A percentile compares a stretch with the other conserved stretches of the same genome.
phyloP scores from a whole-genome alignment of 2,113 vertebrate genomes.

The Notarius lentiginosus region DNA sequence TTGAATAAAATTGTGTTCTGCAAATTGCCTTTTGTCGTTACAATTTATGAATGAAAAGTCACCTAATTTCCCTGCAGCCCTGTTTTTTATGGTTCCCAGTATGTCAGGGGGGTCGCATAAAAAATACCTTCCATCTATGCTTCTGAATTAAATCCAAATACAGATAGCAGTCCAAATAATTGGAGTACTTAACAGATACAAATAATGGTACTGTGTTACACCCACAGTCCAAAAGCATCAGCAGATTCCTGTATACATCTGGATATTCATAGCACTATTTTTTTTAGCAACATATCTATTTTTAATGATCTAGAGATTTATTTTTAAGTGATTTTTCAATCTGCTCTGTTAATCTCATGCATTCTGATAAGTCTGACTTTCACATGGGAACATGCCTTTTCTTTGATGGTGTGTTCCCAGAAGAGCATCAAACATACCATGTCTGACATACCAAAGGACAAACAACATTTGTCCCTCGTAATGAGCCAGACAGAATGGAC shows the following conservation, averaged over 20 bases:
- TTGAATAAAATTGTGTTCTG: not conserved
- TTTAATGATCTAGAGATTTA: constrained; percentile 44
- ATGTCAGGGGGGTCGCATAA: not conserved
- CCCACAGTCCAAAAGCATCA: not conserved
- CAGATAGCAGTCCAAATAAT: not conserved
- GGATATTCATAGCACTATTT: not conserved
- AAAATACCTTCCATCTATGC: not conserved
- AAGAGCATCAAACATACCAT: constrained; percentile 67
- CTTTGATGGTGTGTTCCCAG: constrained; percentile 63
- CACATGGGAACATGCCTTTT: constrained; percentile 72
- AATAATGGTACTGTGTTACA: not conserved
- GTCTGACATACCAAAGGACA: constrained; percentile 71
- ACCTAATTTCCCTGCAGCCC: not conserved
- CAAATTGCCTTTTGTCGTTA: not conserved
- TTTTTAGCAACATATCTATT: constrained; percentile 22
- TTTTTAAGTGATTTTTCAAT: constrained; percentile 53
- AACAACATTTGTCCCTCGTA: constrained; percentile 58
- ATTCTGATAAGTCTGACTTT: constrained; percentile 66
- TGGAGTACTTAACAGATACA: not conserved
- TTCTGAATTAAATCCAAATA: not conserved
- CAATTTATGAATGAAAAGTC: not conserved
- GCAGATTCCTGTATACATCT: constrained; percentile 15
- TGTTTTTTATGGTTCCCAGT: not conserved
- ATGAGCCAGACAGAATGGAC: constrained; percentile 58
- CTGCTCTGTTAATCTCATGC: not conserved